Conservation (phyloP, 1,140 invertebrate genomes). For the Aphis craccivora region DNA sequence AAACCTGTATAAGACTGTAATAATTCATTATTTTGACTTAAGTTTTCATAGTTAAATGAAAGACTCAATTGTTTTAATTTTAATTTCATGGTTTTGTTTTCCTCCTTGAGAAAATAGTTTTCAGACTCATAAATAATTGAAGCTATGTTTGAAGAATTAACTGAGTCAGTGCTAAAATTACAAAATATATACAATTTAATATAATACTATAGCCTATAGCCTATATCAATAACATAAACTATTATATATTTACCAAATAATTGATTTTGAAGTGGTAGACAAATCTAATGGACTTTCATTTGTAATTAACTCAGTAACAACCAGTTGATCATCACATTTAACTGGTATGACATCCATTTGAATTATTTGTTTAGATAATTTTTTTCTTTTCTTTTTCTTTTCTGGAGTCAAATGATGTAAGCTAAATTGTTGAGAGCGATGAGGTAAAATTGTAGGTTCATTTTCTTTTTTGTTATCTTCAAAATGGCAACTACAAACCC, state of each 20-base stretch:
- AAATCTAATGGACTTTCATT: not conserved
- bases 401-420: not conserved
- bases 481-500: constrained; percentile 2
- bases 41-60: constrained; percentile 3
- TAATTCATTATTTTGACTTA: constrained; percentile 9
- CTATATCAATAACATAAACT: not conserved
- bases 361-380: not conserved
- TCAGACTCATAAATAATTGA: not conserved
- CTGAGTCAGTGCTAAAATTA: not conserved
- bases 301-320: not conserved
- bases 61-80: not conserved
- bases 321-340: not conserved
- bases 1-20: not conserved
- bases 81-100: not conserved
- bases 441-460: not conserved
- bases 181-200: not conserved
- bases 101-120: not conserved
- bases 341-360: not conserved
- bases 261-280: not conserved
- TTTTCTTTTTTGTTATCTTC: not conserved
- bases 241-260: not conserved
- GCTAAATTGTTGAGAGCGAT: not conserved
- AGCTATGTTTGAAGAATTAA: not conserved
- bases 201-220: not conserved
- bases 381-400: not conserved